Conservation (phyloP, 2,797 vertebrate genomes). For the Sardinella longiceps region DNA sequence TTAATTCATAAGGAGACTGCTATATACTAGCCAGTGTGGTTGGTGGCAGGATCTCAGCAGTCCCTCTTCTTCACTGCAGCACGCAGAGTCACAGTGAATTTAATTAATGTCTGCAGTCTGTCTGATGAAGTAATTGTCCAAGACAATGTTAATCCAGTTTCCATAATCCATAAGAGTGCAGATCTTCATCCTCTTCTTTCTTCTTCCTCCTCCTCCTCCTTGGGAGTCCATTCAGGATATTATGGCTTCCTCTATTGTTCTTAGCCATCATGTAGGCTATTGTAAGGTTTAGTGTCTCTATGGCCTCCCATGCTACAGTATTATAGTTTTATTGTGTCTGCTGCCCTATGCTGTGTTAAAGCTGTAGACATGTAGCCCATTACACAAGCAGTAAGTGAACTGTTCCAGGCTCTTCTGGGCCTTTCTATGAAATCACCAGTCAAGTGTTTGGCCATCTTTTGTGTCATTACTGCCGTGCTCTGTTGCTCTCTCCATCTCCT, state of each 20-base stretch:
- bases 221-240: no score
- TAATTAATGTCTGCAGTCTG: background rate
- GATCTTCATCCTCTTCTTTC: background rate
- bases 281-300: no score
- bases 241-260: background rate
- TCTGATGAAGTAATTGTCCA: background rate
- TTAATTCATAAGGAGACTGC: no score
- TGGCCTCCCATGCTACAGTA: no score
- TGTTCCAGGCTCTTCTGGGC: background rate
- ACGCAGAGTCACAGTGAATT: background rate
- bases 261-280: no score
- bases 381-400: background rate
- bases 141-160: background rate
- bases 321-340: no score
- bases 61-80: background rate
- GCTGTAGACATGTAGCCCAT: background rate
- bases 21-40: background rate
- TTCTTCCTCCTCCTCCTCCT: no score
- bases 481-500: background rate
- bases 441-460: no score
- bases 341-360: no score
- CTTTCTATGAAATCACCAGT: background rate
- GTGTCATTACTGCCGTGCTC: background rate
- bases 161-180: background rate
- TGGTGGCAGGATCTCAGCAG: background rate